These are phyloP conservation scores for Pholis gunnellus DNA, from an alignment of 2,113 vertebrate genomes.

Conservation along the genomic window DNA sequence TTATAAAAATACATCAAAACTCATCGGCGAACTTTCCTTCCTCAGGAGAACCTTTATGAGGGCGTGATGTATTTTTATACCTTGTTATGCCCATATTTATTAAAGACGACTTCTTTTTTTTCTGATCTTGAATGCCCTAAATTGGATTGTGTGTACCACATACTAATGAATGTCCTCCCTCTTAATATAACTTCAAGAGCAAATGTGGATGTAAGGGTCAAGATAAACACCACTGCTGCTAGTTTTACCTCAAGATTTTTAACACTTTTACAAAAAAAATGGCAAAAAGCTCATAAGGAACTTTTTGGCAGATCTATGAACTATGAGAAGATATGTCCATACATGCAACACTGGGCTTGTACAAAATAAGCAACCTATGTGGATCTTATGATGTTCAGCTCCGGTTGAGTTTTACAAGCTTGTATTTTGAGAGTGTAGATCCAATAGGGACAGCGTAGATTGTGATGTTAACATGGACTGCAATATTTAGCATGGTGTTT, in stretches of 20 bases:
- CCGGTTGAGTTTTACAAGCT: not conserved
- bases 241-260: not conserved
- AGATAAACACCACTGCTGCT: not conserved
- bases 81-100: conserved; percentile 5
- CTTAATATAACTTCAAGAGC: not conserved
- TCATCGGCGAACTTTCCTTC: not conserved
- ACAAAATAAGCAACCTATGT: not conserved
- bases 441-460: not conserved
- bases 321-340: not conserved
- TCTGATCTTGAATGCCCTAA: not conserved
- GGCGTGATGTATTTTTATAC: not conserved
- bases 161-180: not conserved
- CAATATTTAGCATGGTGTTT: not conserved
- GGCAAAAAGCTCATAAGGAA: not conserved
- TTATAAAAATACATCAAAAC: conserved; percentile 36
- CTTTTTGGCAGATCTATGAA: not conserved
- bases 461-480: not conserved
- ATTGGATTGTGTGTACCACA: conserved; percentile 5
- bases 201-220: not conserved
- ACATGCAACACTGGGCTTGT: too few relatives aligned
- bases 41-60: conserved; percentile 10
- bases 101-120: not conserved
- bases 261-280: not conserved
- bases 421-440: not conserved
- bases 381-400: not conserved